Percentiles rank a stretch among this genome's conserved stretches.
Conservation (phyloP, 2,113 vertebrate species). For the Thunnus maccoyii region DNA sequence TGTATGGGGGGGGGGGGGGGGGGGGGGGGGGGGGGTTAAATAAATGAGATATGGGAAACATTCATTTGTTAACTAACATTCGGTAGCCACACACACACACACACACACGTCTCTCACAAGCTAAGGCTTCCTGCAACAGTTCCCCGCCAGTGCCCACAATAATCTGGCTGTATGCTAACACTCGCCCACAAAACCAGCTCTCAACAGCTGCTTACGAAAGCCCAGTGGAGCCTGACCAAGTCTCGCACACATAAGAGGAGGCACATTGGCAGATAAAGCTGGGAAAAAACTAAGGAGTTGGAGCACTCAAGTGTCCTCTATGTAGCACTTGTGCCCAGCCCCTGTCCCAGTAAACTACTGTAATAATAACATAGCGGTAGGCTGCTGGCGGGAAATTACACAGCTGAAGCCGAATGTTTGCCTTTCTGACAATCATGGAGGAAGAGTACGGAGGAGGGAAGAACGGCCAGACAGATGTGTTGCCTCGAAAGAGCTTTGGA, state of each 20-base stretch:
- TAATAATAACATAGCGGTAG: slow-evolving; percentile 43
- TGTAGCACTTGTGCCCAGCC: slow-evolving; percentile 36
- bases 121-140: slow-evolving; percentile 19
- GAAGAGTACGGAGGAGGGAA: slow-evolving; percentile 36
- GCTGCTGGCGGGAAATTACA: slow-evolving; percentile 35
- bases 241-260: slow-evolving; percentile 36
- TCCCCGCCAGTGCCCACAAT: slow-evolving; percentile 64
- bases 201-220: slow-evolving; percentile 73
- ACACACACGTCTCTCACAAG: not conserved
- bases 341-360: slow-evolving; percentile 40
- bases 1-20: not conserved
- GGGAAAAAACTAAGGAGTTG: slow-evolving; percentile 4
- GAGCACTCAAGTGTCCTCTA: slow-evolving; percentile 50
- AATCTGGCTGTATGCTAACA: slow-evolving; percentile 61
- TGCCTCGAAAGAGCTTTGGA: slow-evolving; percentile 30
- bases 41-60: not conserved
- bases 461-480: slow-evolving; percentile 29
- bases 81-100: slow-evolving; percentile 13
- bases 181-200: slow-evolving; percentile 72
- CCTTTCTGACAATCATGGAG: slow-evolving; percentile 52
- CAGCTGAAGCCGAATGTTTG: slow-evolving; percentile 46
- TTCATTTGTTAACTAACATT: slow-evolving; percentile 22
- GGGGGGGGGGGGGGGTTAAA: not conserved
- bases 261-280: slow-evolving; percentile 24
- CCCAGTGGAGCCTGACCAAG: slow-evolving; percentile 61